Conservation (phyloP, 2,113 vertebrate species). For the Eleginops maclovinus region DNA sequence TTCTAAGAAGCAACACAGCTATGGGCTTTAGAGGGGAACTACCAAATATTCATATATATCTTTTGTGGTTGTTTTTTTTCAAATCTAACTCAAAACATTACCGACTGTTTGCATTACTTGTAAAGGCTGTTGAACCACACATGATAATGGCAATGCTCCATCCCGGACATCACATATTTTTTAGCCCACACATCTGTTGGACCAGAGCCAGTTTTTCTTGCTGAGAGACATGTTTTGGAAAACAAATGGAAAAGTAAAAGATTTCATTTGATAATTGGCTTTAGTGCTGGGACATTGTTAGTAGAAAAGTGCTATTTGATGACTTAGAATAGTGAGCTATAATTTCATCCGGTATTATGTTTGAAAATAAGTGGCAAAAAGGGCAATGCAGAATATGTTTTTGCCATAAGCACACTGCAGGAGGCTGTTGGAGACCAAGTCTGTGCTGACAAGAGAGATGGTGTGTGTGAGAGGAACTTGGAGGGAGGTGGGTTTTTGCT, state of each 20-base stretch:
- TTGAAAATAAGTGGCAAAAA: slow-evolving; percentile 3
- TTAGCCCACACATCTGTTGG: background rate
- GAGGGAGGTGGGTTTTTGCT: slow-evolving; percentile 44
- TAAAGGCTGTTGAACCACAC: background rate
- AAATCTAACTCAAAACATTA: background rate
- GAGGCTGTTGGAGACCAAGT: slow-evolving; percentile 33
- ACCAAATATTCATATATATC: background rate
- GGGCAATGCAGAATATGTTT: slow-evolving; percentile 26
- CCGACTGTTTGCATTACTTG: background rate
- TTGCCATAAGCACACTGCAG: slow-evolving; percentile 37
- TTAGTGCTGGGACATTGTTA: background rate
- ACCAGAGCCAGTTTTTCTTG: background rate
- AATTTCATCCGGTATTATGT: slow-evolving; percentile 27
- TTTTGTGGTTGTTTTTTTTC: background rate
- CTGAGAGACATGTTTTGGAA: background rate
- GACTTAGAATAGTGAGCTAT: background rate
- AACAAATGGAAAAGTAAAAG: background rate
- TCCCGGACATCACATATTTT: background rate
- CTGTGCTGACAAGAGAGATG: background rate
- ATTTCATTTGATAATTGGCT: slow-evolving; percentile 5
- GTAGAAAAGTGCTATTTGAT: background rate
- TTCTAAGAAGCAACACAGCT: background rate
- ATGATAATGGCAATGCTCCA: background rate
- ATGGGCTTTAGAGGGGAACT: background rate
- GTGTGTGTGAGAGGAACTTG: background rate